Evolutionary conservation across 2,888 invertebrate species (phyloP).

Genomic region (Oeneis ivallda): DNA sequence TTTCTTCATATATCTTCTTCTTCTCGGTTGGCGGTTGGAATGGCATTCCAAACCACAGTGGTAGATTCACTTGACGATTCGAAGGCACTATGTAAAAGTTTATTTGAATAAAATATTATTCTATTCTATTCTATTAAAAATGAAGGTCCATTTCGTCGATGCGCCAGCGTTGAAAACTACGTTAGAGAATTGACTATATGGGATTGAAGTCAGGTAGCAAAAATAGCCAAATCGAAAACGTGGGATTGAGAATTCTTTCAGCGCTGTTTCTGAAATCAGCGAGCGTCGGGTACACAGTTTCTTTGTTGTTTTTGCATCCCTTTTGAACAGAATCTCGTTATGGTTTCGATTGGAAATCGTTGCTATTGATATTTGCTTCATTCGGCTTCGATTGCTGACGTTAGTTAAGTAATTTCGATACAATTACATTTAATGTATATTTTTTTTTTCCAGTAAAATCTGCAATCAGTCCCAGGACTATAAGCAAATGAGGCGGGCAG

Average conservation of each 20-base stretch:
- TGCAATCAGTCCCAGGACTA: too few species aligned
- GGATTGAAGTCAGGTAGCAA: slow-evolving; percentile 8
- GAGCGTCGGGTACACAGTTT: not conserved
- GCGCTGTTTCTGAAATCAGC: slow-evolving; percentile 20
- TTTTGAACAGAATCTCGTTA: slow-evolving; percentile 10
- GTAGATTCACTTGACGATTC: too few species aligned
- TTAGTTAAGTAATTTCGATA: not conserved
- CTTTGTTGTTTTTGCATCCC: slow-evolving; percentile 26
- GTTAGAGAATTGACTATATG: slow-evolving; percentile 1
- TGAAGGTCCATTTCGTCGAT: not conserved
- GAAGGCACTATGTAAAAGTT: too few species aligned
- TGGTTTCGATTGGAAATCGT: slow-evolving; percentile 15
- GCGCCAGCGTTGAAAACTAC: slow-evolving; percentile 5
- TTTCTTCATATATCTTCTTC: too few species aligned
- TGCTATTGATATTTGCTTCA: not conserved
- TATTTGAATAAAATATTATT: too few species aligned
- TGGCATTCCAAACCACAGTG: too few species aligned
- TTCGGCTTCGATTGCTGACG: not conserved
- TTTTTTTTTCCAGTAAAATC: too few species aligned
- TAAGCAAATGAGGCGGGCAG: too few species aligned
- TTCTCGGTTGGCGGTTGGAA: too few species aligned
- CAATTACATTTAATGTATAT: not conserved
- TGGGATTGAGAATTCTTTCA: slow-evolving; percentile 19
- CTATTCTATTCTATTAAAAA: too few species aligned
- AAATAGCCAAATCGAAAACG: slow-evolving; percentile 20